Conservation (phyloP, 2,888 invertebrate genomes). For the Lysandra coridon region DNA sequence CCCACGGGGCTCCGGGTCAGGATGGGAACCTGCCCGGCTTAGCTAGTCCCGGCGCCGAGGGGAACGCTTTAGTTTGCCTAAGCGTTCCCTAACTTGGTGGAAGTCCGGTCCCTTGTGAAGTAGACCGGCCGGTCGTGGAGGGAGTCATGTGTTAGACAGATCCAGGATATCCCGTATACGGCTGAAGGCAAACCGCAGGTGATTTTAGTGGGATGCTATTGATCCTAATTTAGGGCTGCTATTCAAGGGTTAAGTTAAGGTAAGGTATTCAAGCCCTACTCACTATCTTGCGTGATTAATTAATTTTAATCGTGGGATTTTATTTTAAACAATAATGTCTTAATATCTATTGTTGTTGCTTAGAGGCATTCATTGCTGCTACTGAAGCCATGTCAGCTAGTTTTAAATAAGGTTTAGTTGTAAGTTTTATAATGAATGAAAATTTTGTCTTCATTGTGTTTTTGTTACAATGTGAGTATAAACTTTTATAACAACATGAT, state of each 20-base stretch:
- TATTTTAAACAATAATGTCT: slow-evolving; percentile 28
- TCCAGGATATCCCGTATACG: no score
- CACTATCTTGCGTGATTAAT: not conserved
- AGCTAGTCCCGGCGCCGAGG: no score
- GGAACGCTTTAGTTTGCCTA: no score
- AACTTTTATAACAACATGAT: not conserved
- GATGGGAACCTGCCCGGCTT: no score
- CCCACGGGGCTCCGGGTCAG: no score
- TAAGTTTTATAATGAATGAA: slow-evolving; percentile 1
- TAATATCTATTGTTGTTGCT: slow-evolving; percentile 19
- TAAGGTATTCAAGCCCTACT: no score
- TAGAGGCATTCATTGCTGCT: not conserved
- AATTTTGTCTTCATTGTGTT: slow-evolving; percentile 35
- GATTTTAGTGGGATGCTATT: not conserved
- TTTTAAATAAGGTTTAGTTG: slow-evolving; percentile 4
- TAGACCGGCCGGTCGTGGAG: no score
- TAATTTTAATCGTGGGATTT: slow-evolving; percentile 14
- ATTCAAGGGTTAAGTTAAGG: not conserved
- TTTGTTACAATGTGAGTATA: slow-evolving; percentile 45
- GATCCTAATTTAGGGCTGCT: not conserved
- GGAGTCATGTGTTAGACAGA: no score
- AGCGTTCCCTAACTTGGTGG: no score
- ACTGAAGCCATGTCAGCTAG: not conserved
- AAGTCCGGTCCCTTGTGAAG: no score
- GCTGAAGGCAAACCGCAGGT: no score